A percentile compares a stretch with the other conserved stretches of the same genome.
phyloP scores from a whole-genome alignment of 2,888 invertebrate genomes.

The Drosophila niveifrons region DNA sequence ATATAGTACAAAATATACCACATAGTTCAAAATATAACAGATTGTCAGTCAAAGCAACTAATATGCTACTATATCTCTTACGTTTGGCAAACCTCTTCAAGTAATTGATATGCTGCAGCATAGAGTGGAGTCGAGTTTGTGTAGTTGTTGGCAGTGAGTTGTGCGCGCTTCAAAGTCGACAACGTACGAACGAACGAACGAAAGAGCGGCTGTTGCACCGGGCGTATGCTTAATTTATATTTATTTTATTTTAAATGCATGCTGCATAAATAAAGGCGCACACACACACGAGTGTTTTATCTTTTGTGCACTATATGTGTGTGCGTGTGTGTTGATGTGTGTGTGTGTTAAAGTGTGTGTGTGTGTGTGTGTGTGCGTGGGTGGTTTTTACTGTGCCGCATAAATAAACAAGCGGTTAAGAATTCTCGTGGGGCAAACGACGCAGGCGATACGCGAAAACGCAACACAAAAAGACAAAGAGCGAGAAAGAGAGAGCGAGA shows the following conservation, averaged over 20 bases:
- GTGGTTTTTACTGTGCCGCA: conserved; percentile 68
- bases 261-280: conserved; percentile 74
- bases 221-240: conserved; percentile 79
- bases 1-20: too few relatives aligned
- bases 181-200: conserved; percentile 12
- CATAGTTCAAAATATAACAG: too few relatives aligned
- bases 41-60: too few relatives aligned
- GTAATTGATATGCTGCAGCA: conserved; percentile 31
- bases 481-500: background rate
- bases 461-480: conserved; percentile 15
- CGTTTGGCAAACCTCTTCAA: too few relatives aligned
- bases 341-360: background rate
- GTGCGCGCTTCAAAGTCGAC: conserved; percentile 30
- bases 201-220: conserved; percentile 55
- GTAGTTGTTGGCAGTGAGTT: conserved; percentile 4
- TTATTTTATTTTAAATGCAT: conserved; percentile 78
- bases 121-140: background rate
- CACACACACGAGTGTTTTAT: conserved; percentile 13
- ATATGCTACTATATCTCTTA: too few relatives aligned
- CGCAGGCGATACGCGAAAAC: conserved; percentile 40
- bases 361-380: conserved; percentile 25
- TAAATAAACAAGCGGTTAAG: conserved; percentile 80
- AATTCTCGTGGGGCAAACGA: conserved; percentile 65
- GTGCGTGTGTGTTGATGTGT: background rate
- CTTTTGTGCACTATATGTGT: background rate